These are phyloP conservation scores for Bimastos eiseni DNA, from an alignment of 2,888 invertebrate genomes.

Conservation along the genomic window DNA sequence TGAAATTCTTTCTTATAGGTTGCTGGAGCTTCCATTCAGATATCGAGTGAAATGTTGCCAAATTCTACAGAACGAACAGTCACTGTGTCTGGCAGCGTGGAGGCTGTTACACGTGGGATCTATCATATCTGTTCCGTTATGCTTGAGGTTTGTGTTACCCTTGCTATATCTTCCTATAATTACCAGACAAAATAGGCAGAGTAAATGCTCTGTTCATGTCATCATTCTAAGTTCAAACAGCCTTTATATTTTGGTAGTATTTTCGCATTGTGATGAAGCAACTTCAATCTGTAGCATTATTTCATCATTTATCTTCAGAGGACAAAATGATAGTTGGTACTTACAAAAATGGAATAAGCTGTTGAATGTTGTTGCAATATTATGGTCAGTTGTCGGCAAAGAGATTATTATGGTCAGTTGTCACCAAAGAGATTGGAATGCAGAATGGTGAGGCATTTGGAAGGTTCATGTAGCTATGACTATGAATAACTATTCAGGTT, in stretches of 20 bases:
- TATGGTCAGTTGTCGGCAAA: no score
- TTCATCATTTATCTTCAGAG: not conserved
- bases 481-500: no score
- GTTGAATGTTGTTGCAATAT: not conserved
- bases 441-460: no score
- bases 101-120: constrained; percentile 98
- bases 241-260: not conserved
- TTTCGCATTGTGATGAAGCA: not conserved
- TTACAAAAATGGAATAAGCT: not conserved
- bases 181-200: not conserved
- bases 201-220: not conserved
- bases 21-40: constrained; percentile 70
- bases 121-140: constrained; percentile 98
- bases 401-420: no score
- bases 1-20: constrained; percentile 55
- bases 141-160: constrained; percentile 79
- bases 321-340: not conserved
- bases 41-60: constrained; percentile 98
- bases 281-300: not conserved
- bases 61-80: constrained; percentile 96
- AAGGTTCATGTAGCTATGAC: no score
- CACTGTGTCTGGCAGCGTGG: constrained; percentile 94
- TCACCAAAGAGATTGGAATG: no score
- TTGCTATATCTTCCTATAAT: not conserved
- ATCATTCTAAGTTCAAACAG: not conserved